phyloP scores from a whole-genome alignment of 2,113 vertebrate species.

The Syngnathus floridae region DNA sequence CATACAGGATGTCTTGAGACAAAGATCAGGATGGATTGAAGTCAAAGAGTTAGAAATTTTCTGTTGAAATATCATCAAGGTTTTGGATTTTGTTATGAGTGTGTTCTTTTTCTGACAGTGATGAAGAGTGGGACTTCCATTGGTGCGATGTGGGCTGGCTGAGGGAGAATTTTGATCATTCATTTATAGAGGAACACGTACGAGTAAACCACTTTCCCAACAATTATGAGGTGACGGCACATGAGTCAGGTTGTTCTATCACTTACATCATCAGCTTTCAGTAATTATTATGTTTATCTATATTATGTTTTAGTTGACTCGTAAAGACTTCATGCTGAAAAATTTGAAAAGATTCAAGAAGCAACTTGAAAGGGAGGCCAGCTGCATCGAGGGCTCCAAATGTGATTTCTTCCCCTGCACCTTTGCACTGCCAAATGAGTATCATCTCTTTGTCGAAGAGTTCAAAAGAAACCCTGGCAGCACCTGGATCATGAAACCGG shows the following conservation, averaged over 20 bases:
- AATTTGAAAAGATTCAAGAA: constrained; percentile 83
- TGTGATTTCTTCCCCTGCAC: constrained; percentile 83
- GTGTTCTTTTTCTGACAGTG: constrained; percentile 56
- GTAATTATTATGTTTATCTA: neutral
- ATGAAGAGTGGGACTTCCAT: constrained; percentile 87
- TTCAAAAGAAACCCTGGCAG: constrained; percentile 81
- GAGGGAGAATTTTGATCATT: constrained; percentile 73
- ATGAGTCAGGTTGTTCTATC: neutral
- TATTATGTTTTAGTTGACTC: constrained; percentile 73
- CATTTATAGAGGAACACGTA: constrained; percentile 82
- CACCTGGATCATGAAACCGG: constrained; percentile 84
- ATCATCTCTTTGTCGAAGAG: constrained; percentile 84
- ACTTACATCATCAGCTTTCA: neutral
- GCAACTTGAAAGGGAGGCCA: constrained; percentile 73
- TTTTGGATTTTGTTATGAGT: neutral
- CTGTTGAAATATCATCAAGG: too few relatives aligned
- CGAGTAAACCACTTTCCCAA: constrained; percentile 87
- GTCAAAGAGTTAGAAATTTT: constrained; percentile 81
- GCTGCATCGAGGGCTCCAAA: constrained; percentile 73
- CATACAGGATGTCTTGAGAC: constrained; percentile 76
- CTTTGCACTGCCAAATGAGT: constrained; percentile 81
- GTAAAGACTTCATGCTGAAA: constrained; percentile 85
- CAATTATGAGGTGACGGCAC: constrained; percentile 79
- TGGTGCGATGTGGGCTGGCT: constrained; percentile 88
- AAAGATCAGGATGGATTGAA: constrained; percentile 82